Base-by-base conservation (phyloP, 1,140 invertebrate species). In the Drosophila virilis region DNA sequence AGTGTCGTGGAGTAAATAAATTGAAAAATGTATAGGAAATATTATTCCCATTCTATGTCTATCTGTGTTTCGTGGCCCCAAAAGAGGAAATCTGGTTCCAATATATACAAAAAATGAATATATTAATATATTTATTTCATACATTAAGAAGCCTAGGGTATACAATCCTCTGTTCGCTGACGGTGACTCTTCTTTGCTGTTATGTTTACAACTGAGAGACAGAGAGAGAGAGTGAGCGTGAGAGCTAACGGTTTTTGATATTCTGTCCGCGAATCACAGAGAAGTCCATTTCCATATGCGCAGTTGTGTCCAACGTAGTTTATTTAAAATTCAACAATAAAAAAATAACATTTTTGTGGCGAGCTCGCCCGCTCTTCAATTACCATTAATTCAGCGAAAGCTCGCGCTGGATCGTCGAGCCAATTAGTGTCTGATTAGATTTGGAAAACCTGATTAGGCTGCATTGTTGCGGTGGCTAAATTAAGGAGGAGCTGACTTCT, bases 381-480 rank as follows among this genome's bases (percentile, higher is more conserved):
- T 74, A 74, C 33, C 57, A 43, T 69, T 32, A 69, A 74, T 52
- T 60, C 37, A 54, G 42, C 33, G 32, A 54, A 52, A 67, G 70
- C 54, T 59, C 15, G 33, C 37, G 9, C 8, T 8, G 8, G 45
- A 33, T 57, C 28, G 45, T n/a, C 15, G 15, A 72, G 17, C 33
- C 55, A 58, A 66, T 83, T 79, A 88, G 22, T 28, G 22, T 83
- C 74, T 77, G 79, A 86, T 86, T 86, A 88, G 83, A 86, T 86
- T 69, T 74, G 74, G 40, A 58, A 83, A 82, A 83, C 38, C 62
- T 70, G 76, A 79, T 88, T 71, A 82, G 68, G 50, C 50, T 58
- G 69, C 61, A 46, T 46, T 74, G 40, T 43, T 33, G 42, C 12
- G 15, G 43, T 67, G 42, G 12, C 13, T 13, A 15, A 28, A 28